Percentiles rank a stretch among this genome's conserved stretches.
Conservation (phyloP, 2,797 vertebrate genomes). For the Hyperoplus lanceolatus region DNA sequence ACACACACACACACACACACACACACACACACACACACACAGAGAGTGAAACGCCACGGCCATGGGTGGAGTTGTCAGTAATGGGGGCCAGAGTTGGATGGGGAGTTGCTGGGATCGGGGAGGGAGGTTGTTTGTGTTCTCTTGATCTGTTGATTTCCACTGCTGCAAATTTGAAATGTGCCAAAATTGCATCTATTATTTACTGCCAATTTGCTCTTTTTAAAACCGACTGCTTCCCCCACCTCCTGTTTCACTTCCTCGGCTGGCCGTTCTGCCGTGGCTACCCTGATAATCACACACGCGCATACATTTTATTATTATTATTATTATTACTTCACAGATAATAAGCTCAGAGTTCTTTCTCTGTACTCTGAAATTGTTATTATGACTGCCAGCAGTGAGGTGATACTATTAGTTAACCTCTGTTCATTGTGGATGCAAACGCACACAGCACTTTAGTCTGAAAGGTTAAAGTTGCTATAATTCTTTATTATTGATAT, state of each 20-base stretch:
- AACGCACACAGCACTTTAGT: slow-evolving; percentile 45
- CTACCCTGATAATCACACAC: slow-evolving; percentile 71
- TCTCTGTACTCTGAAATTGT: slow-evolving; percentile 73
- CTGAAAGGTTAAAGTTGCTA: slow-evolving; percentile 54
- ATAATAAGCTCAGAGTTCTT: slow-evolving; percentile 75
- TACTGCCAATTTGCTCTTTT: slow-evolving; percentile 87
- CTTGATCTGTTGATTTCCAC: slow-evolving; percentile 87
- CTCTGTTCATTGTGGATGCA: slow-evolving; percentile 55
- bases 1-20: slow-evolving; percentile 19
- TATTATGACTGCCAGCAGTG: slow-evolving; percentile 66
- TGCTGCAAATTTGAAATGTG: slow-evolving; percentile 85
- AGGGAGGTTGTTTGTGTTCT: slow-evolving; percentile 77
- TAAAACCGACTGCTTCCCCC: slow-evolving; percentile 63
- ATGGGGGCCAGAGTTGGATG: slow-evolving; percentile 73
- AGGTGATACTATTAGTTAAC: slow-evolving; percentile 61
- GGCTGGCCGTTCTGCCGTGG: slow-evolving; percentile 54
- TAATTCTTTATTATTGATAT: slow-evolving; percentile 35
- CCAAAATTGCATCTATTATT: slow-evolving; percentile 88
- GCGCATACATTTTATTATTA: slow-evolving; percentile 33
- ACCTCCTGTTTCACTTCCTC: slow-evolving; percentile 36
- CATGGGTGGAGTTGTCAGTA: slow-evolving; percentile 78
- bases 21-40: slow-evolving; percentile 36
- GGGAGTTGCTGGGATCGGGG: slow-evolving; percentile 60
- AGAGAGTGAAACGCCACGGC: slow-evolving; percentile 46
- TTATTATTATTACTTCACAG: slow-evolving; percentile 72